Percentiles rank a stretch among this genome's conserved stretches.
Conservation (phyloP, 2,888 invertebrate species). For the Melinaea marsaeus region DNA sequence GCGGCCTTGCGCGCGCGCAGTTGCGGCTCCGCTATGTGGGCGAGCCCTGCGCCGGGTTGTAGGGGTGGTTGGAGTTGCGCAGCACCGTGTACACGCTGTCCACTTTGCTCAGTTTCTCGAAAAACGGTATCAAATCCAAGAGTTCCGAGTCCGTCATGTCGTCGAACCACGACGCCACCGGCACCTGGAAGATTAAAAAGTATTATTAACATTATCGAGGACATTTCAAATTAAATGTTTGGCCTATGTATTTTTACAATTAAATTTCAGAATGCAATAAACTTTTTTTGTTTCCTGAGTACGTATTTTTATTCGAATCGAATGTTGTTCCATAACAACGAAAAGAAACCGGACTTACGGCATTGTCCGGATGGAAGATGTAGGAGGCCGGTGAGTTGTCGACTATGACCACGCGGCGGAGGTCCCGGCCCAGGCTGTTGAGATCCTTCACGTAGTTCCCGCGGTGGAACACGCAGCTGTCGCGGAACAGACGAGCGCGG, state of each 20-base stretch:
- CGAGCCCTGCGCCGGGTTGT: slow-evolving; percentile 78
- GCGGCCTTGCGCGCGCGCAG: slow-evolving; percentile 19
- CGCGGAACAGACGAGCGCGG: slow-evolving; percentile 97
- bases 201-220: too few species aligned
- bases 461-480: slow-evolving; percentile 99
- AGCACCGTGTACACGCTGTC: slow-evolving; percentile 97
- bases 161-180: slow-evolving; percentile 99
- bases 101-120: slow-evolving; percentile 97
- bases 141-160: slow-evolving; percentile 98
- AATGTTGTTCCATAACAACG: background rate
- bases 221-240: background rate
- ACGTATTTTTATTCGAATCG: background rate
- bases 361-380: slow-evolving; percentile 99
- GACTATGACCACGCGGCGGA: slow-evolving; percentile 97
- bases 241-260: too few species aligned
- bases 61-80: slow-evolving; percentile 94
- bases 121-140: slow-evolving; percentile 97
- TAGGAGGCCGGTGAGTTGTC: slow-evolving; percentile 99
- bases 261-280: background rate
- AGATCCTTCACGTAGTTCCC: slow-evolving; percentile 99
- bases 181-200: slow-evolving; percentile 83
- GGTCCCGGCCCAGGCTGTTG: slow-evolving; percentile 96
- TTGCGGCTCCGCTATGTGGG: slow-evolving; percentile 54
- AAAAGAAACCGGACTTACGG: slow-evolving; percentile 82
- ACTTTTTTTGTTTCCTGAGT: background rate